Conservation (phyloP, 2,888 invertebrate genomes). For the Crossocerus cetratus region DNA sequence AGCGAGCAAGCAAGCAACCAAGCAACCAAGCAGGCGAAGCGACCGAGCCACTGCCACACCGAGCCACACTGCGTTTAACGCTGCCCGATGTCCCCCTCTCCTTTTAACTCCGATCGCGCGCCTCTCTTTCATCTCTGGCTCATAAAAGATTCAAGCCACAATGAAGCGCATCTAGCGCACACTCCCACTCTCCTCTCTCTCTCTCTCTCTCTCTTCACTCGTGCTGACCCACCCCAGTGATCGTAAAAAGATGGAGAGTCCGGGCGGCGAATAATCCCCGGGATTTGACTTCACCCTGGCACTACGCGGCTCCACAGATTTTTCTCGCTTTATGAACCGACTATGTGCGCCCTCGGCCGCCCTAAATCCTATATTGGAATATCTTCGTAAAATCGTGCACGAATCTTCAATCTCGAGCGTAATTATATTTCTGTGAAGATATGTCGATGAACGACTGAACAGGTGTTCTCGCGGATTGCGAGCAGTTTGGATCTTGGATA, state of each 20-base stretch:
- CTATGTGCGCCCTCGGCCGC: too few species aligned
- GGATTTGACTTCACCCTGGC: slow-evolving; percentile 26
- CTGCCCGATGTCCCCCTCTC: neutral
- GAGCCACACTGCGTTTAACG: slow-evolving; percentile 10
- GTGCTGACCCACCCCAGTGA: too few species aligned
- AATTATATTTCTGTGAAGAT: too few species aligned
- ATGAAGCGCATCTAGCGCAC: slow-evolving; percentile 21
- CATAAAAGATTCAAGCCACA: slow-evolving; percentile 47
- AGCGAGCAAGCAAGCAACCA: neutral
- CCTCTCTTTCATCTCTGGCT: slow-evolving; percentile 28
- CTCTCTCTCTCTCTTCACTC: too few species aligned
- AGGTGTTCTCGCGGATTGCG: too few species aligned
- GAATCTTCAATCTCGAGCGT: too few species aligned
- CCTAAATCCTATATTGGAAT: too few species aligned
- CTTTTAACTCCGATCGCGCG: slow-evolving; percentile 27
- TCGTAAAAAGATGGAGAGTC: slow-evolving; percentile 31
- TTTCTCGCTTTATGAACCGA: slow-evolving; percentile 16
- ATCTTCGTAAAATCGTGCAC: too few species aligned
- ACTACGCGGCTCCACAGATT: slow-evolving; percentile 37
- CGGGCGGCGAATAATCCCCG: slow-evolving; percentile 14
- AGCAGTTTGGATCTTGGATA: too few species aligned
- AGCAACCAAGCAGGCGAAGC: too few species aligned
- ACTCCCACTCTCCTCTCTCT: too few species aligned
- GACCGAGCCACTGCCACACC: neutral
- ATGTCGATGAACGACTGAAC: too few species aligned